These are phyloP conservation scores for Gobionotothen gibberifrons DNA, from an alignment of 2,797 vertebrate species.

Conservation along the genomic window DNA sequence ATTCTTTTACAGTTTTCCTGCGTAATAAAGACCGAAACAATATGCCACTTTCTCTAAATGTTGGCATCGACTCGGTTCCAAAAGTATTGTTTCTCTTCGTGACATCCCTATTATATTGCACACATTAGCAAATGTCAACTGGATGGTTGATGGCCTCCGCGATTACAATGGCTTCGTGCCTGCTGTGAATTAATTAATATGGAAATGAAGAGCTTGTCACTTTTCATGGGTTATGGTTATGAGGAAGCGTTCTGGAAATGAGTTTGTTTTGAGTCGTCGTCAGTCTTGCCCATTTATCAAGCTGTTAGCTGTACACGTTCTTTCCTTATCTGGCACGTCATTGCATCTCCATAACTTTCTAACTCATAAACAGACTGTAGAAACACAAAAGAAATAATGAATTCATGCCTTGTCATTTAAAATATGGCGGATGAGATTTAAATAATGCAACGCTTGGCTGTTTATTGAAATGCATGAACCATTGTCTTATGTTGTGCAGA, in stretches of 20 bases:
- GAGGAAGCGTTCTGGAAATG: constrained; percentile 13
- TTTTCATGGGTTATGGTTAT: constrained; percentile 28
- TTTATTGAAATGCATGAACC: not conserved
- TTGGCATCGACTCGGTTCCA: no score
- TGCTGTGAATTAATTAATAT: constrained; percentile 25
- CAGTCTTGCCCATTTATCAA: constrained; percentile 12
- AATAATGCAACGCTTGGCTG: not conserved
- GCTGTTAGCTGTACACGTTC: rapidly evolving
- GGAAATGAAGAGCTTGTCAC: constrained; percentile 18
- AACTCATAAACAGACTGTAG: not conserved
- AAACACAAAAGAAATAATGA: not conserved
- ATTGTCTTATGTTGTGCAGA: not conserved
- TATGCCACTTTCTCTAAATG: no score
- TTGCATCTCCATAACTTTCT: not conserved
- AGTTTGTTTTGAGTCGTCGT: not conserved
- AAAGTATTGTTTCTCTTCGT: no score
- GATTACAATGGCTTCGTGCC: constrained; percentile 1
- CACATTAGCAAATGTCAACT: not conserved
- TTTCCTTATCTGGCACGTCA: not conserved
- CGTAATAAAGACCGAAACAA: no score
- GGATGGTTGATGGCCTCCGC: not conserved
- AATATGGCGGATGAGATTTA: not conserved
- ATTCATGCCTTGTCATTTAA: not conserved
- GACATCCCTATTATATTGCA: not conserved
- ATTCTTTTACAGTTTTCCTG: no score